Percentiles rank a stretch among this genome's conserved stretches.
phyloP scores from a whole-genome alignment of 2,113 vertebrate genomes.

The Aix galericulata region DNA sequence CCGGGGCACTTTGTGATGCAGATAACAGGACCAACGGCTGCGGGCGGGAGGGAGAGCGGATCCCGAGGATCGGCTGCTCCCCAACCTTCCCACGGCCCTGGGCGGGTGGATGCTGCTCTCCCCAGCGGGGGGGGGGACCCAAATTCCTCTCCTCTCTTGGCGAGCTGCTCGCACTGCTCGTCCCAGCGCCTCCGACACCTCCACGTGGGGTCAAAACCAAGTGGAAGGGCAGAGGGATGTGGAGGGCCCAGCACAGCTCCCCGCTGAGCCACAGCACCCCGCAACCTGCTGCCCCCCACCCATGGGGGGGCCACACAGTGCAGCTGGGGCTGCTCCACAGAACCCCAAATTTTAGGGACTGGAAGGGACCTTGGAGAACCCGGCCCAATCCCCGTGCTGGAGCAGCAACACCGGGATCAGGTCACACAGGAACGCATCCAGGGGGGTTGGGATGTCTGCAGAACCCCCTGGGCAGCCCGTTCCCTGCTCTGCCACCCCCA shows the following conservation, averaged over 20 bases:
- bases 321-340: neutral
- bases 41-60: neutral
- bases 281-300: neutral
- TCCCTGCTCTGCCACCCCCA: too few species aligned
- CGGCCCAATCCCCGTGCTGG: too few species aligned
- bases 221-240: neutral
- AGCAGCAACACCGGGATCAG: too few species aligned
- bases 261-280: neutral
- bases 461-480: too few species aligned
- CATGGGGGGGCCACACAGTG: fast-evolving
- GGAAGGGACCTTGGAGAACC: too few species aligned
- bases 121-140: neutral
- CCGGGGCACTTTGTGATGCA: neutral
- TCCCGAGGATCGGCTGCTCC: neutral
- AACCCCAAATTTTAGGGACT: too few species aligned
- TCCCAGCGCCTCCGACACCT: neutral
- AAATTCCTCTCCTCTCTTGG: neutral
- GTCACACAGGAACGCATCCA: too few species aligned
- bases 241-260: neutral
- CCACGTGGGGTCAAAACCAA: neutral
- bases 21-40: neutral
- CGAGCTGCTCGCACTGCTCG: neutral
- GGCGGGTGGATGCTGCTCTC: neutral
- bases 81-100: neutral
- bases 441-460: too few species aligned